phyloP scores from a whole-genome alignment of 2,888 invertebrate genomes.

The Dolichomitus sp. region DNA sequence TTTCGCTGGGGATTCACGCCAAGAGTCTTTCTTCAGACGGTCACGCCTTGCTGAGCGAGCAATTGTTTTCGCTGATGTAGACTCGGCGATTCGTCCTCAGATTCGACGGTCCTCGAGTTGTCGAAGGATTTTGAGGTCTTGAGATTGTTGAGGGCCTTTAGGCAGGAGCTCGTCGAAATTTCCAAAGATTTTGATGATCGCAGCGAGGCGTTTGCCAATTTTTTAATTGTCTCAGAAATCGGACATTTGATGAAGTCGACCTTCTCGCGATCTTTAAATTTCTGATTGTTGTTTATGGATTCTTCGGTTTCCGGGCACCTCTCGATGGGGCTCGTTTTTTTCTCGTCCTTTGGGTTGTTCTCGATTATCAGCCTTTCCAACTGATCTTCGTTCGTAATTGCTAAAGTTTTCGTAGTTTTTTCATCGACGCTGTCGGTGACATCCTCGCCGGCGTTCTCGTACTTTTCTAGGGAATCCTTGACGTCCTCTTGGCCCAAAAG shows the following conservation, averaged over 20 bases:
- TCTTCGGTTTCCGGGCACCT: slow-evolving; percentile 46
- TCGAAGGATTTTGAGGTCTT: slow-evolving; percentile 79
- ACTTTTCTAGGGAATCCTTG: slow-evolving; percentile 42
- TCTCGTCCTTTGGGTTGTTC: slow-evolving; percentile 38
- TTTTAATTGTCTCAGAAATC: slow-evolving; percentile 84
- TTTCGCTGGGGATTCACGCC: neutral
- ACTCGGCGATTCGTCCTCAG: slow-evolving; percentile 83
- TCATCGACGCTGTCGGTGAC: slow-evolving; percentile 20
- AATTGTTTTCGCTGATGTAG: slow-evolving; percentile 83
- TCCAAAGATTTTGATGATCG: slow-evolving; percentile 81
- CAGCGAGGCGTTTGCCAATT: slow-evolving; percentile 82
- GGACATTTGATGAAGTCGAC: slow-evolving; percentile 83
- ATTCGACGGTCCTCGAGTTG: slow-evolving; percentile 70
- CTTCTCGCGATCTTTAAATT: slow-evolving; percentile 72
- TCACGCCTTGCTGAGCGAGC: slow-evolving; percentile 83
- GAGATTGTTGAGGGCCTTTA: slow-evolving; percentile 78
- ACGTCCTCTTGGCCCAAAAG: slow-evolving; percentile 60
- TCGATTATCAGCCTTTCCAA: slow-evolving; percentile 16
- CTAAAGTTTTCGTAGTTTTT: slow-evolving; percentile 18
- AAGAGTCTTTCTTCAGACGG: slow-evolving; percentile 74
- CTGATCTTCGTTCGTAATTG: neutral
- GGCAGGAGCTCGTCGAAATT: slow-evolving; percentile 78
- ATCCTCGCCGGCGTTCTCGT: slow-evolving; percentile 35
- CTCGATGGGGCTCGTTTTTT: slow-evolving; percentile 20
- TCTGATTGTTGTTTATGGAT: slow-evolving; percentile 52